phyloP scores from a whole-genome alignment of 1,140 invertebrate genomes.

The Globodera rostochiensis region DNA sequence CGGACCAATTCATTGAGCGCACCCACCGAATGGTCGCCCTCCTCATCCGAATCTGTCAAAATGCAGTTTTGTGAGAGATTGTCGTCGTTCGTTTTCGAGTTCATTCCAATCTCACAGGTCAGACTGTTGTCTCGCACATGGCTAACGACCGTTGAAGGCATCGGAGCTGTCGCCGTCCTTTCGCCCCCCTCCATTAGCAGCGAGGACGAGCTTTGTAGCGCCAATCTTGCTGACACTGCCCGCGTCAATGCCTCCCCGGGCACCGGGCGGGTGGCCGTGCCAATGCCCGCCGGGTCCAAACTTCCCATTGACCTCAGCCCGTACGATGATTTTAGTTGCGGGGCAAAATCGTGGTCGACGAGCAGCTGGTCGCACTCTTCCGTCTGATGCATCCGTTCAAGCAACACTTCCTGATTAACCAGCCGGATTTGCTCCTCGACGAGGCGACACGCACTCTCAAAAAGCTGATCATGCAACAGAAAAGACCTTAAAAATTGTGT shows the following conservation, averaged over 20 bases:
- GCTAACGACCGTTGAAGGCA: background rate
- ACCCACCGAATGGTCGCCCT: constrained; percentile 31
- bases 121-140: constrained; percentile 1
- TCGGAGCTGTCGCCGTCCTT: background rate
- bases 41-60: constrained; percentile 42
- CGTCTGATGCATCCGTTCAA: constrained; percentile 47
- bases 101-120: background rate
- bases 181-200: background rate
- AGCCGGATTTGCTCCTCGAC: constrained; percentile 44
- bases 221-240: background rate
- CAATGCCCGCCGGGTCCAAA: too few relatives aligned
- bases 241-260: background rate
- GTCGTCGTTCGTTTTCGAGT: constrained; percentile 17
- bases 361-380: constrained; percentile 46
- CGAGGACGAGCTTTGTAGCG: background rate
- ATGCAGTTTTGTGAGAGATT: constrained; percentile 6
- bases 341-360: constrained; percentile 5
- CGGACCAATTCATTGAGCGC: constrained; percentile 41
- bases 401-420: constrained; percentile 46
- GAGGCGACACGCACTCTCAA: constrained; percentile 33
- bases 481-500: background rate
- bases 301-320: too few relatives aligned
- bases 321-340: background rate
- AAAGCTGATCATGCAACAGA: constrained; percentile 36
- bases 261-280: background rate